Evolutionary conservation across 2,797 vertebrate genomes (phyloP).

Genomic region (Ambastaia sidthimunki): DNA sequence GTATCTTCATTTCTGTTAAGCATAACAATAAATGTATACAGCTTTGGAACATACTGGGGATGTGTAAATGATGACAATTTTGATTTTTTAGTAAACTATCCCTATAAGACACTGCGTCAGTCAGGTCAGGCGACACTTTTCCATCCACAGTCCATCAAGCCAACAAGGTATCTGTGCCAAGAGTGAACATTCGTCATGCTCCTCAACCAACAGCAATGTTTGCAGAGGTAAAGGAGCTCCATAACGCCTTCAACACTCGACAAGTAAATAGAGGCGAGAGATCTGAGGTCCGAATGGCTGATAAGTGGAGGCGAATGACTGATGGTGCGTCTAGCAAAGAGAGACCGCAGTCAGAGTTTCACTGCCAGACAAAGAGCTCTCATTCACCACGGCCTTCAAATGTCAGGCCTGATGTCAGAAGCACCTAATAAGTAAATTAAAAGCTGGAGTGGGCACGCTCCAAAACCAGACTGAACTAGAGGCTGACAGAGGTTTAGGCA

Average conservation of each 20-base stretch:
- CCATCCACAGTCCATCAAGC: conserved; percentile 3
- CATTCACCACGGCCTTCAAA: conserved; percentile 71
- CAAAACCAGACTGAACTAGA: neutral
- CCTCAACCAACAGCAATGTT: neutral
- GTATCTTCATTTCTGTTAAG: too few species aligned
- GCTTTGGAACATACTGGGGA: too few species aligned
- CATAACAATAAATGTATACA: too few species aligned
- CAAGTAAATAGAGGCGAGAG: neutral
- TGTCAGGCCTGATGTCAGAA: conserved; percentile 73
- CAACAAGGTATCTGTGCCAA: neutral
- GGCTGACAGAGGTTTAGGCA: neutral
- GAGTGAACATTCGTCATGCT: conserved; percentile 5
- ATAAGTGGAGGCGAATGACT: conserved; percentile 28
- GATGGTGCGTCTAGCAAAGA: conserved; percentile 24
- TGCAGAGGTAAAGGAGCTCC: conserved; percentile 6
- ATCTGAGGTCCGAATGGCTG: neutral
- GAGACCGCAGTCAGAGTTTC: conserved; percentile 39
- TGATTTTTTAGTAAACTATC: too few species aligned
- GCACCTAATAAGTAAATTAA: conserved; percentile 64
- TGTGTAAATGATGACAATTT: too few species aligned
- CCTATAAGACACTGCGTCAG: neutral
- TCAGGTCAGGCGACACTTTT: neutral
- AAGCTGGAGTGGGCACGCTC: conserved; percentile 18
- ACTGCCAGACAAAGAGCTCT: conserved; percentile 70
- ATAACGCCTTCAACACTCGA: neutral